phyloP scores from a whole-genome alignment of 1,140 invertebrate species.

The Lordiphosa mommai region DNA sequence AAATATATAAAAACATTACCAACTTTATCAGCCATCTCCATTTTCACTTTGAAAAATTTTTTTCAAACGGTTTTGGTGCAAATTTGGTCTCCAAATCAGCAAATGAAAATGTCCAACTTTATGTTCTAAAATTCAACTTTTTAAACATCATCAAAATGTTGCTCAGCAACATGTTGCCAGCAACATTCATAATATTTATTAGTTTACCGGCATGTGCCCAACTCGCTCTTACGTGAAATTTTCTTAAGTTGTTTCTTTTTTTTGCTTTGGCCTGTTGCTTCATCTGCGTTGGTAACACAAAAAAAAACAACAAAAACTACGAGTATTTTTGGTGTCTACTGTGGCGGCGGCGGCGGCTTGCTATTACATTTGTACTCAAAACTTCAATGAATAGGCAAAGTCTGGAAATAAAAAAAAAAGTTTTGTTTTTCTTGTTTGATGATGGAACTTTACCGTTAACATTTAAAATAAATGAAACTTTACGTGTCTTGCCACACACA shows the following conservation, averaged over 20 bases:
- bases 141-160: no score
- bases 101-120: not conserved
- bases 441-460: constrained; percentile 46
- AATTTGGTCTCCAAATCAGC: no score
- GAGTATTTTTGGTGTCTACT: not conserved
- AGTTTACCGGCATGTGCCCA: constrained; percentile 3
- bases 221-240: constrained; percentile 14
- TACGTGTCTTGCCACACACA: constrained; percentile 20
- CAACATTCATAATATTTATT: constrained; percentile 1
- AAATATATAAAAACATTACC: no score
- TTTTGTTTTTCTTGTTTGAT: constrained; percentile 43
- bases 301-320: constrained; percentile 14
- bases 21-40: no score
- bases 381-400: constrained; percentile 7
- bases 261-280: constrained; percentile 51
- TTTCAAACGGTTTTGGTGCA: no score
- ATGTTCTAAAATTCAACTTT: no score
- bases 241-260: constrained; percentile 9
- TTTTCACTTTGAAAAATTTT: no score
- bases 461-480: constrained; percentile 27
- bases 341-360: constrained; percentile 10
- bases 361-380: constrained; percentile 29
- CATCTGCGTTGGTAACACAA: constrained; percentile 26
- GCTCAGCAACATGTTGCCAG: not conserved
- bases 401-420: constrained; percentile 29